Evolutionary conservation across 2,113 vertebrate genomes (phyloP).

Genomic region (Hemicordylus capensis): DNA sequence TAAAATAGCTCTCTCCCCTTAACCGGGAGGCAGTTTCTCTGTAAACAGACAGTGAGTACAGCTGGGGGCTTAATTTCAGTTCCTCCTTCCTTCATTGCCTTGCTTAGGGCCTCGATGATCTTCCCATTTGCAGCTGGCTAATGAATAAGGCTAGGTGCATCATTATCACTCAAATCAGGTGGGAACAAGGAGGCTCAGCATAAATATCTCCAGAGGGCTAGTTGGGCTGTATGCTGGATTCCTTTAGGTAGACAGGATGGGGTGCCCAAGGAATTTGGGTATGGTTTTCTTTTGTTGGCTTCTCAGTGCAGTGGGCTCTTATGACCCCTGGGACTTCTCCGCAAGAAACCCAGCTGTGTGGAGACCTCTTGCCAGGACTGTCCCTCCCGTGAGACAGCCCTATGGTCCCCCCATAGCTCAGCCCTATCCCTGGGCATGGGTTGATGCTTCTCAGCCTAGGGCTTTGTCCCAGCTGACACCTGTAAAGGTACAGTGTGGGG

Average conservation of each 20-base stretch:
- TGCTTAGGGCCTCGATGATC: too few species aligned
- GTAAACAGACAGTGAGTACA: neutral
- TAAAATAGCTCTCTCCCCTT: neutral
- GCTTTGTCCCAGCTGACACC: neutral
- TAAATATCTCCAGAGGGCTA: constrained; percentile 4
- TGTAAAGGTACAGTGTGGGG: constrained; percentile 18
- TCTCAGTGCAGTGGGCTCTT: neutral
- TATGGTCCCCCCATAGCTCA: neutral
- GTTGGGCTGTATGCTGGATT: accelerated
- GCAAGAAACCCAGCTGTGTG: neutral
- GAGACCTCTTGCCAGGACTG: accelerated
- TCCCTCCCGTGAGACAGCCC: neutral
- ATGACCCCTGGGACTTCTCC: neutral
- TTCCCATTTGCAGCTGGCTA: neutral
- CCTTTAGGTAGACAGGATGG: constrained; percentile 20
- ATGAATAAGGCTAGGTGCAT: neutral
- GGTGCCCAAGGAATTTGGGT: neutral
- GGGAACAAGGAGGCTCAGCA: neutral
- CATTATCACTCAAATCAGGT: constrained; percentile 1
- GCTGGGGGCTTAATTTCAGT: neutral
- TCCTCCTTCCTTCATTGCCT: too few species aligned
- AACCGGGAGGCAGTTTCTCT: neutral
- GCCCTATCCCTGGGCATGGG: constrained; percentile 7
- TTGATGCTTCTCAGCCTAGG: neutral
- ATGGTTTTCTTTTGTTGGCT: constrained; percentile 12